Base-by-base conservation (phyloP, 2,888 invertebrate species). In the Choristoneura rosaceana region DNA sequence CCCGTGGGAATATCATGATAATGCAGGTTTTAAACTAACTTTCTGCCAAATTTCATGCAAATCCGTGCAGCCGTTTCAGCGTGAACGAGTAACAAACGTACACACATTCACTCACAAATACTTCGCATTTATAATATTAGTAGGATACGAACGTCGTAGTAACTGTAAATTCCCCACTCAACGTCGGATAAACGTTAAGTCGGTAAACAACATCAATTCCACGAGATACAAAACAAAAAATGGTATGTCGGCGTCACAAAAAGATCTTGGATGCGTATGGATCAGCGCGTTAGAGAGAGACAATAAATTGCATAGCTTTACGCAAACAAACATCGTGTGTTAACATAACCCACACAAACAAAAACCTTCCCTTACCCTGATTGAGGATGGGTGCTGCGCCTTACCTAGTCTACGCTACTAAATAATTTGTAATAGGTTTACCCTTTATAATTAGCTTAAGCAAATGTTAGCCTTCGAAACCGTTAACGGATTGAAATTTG, bases 311-410 rank as follows among this genome's bases (percentile, higher is more conserved):
- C 79, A 80, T 80, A 78, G 74, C 75, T 77, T 41, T 77, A 81
- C 79, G 71, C 76, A 75, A 76, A 74, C 74, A 70, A 75, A 75
- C 76, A 76, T 60, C 62, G 71, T 63, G 70, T 75, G 76, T 74
- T 77, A 76, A 71, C 65, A 69, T 75, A 75, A 74, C 74, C 74
- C 78, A 76, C 76, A 76, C 77, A 78, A 76, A 77, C 75, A 75
- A 69, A 74, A 71, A 71, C 67, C 71, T 75, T 65, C 66, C 81
- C 82, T 81, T 78, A 76, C 79, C 71, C 76, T 79, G 77, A 76
- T 78, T 76, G 69, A 78, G 74, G 74, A 76, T 76, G 77, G 77
- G 81, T 80, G 81, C 82, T 84, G 86, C 87, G 86, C 86, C 84
- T 81, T 63, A 47, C 73, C 68, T 73, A 73, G 67, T 41, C 52